Evolutionary conservation across 2,113 vertebrate genomes (phyloP), one percentile per base, ranked within the genome.

Genomic region (Podarcis raffonei): DNA sequence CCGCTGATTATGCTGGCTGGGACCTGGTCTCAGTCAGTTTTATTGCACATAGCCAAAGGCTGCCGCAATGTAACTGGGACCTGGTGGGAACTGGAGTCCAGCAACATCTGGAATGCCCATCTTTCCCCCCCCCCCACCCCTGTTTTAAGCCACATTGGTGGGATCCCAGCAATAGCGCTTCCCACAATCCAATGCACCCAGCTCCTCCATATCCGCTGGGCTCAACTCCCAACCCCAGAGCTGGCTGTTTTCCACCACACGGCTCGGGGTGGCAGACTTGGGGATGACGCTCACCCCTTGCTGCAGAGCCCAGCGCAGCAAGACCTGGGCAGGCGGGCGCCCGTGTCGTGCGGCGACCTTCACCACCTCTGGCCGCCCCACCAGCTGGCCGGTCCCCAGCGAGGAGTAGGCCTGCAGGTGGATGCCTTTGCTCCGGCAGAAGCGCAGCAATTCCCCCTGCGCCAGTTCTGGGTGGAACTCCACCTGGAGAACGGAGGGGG

Each of bases 391-490:
- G 83, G 89, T 95, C 4, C 97, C 98, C 62, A 98, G 90, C 3
- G 98, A 98, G 11, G 97, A 97, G 89, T 98, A 98, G 1, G 98
- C 97, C 89, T 98, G 97, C 25, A 98, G 97, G 90, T 97, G 97
- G 59, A 98, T 95, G 9, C 94, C 95, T 4, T 83, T 92, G 80
- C 95, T 93, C 37, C 89, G 27, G 87, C 98, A 98, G 72, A 97
- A 92, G 6, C 59, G 89, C 75, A 96, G 96, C 65, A 98, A 95
- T 89, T 96, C 96, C 0, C 16, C 42, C 91, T 98, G 98, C 69
- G 92, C 91, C 80, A 98, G 94, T 3, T n/a, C 89, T 1, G 98
- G 98, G 83, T 98, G 98, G 84, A 96, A 98, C 89, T 98, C 98
- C 22, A 98, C 97, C 94, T 98, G 96, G 32, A 96, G 82, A 37